These are phyloP conservation scores for Drosophila aff. DNA, from an alignment of 1,140 invertebrate species.

Conservation along the genomic window DNA sequence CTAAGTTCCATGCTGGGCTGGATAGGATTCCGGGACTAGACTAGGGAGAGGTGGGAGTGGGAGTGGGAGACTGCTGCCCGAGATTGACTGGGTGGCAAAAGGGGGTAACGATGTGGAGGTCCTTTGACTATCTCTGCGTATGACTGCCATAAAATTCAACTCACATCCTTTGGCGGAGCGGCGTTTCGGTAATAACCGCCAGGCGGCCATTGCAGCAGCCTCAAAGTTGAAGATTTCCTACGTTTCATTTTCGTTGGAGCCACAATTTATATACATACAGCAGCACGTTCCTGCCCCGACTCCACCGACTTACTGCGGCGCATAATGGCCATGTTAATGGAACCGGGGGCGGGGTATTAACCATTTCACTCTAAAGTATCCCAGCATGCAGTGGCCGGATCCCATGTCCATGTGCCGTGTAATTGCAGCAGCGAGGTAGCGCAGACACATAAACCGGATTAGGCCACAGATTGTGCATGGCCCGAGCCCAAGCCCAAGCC, in stretches of 20 bases:
- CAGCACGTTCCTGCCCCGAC: conserved; percentile 10
- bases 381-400: neutral
- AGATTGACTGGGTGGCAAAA: neutral
- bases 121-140: conserved; percentile 67
- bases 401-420: conserved; percentile 31
- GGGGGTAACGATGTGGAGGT: neutral
- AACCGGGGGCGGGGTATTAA: neutral
- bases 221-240: conserved; percentile 61
- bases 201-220: conserved; percentile 70
- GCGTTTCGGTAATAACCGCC: conserved; percentile 66
- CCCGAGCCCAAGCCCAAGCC: conserved; percentile 1
- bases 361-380: conserved; percentile 56
- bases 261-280: conserved; percentile 45
- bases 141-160: conserved; percentile 80
- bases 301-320: conserved; percentile 11
- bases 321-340: conserved; percentile 76
- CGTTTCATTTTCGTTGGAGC: conserved; percentile 46
- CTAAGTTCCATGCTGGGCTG: conserved; percentile 59
- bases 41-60: neutral
- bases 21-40: neutral
- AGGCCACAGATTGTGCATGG: conserved; percentile 50
- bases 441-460: conserved; percentile 70
- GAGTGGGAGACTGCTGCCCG: neutral
- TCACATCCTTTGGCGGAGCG: conserved; percentile 47
- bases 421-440: conserved; percentile 50